Evolutionary conservation across 1,140 invertebrate species (phyloP), one percentile per base, ranked within the genome.

Genomic region (Drosophila tsacasi): DNA sequence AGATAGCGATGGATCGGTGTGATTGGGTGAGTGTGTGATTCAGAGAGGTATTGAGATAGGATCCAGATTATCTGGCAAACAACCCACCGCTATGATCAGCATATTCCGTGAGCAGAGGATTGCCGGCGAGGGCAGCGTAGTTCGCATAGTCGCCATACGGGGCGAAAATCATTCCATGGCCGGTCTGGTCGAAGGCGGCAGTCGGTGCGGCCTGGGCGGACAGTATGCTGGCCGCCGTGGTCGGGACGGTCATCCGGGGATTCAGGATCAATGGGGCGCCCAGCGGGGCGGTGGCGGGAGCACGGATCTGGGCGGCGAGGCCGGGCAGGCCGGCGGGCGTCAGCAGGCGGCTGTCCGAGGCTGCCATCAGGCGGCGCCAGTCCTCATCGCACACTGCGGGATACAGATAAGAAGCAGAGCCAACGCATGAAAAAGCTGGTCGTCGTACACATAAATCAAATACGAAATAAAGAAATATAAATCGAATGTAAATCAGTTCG

Each of bases 21-120:
- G 63, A 49, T 58, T 52, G 58, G 37, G 40, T 66, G 21, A 57
- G 54, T 57, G 54, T 39, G 39, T 72, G 42, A 54, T 62, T 64
- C 30, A 44, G 62, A 47, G 40, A 55, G 44, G 32, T 32, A 60
- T 23, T 42, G 49, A 68, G 55, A 35, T n/a, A 66, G 30, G 8
- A 47, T 66, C 30, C 52, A 30, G 79, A 83, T 95, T 93, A 95
- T 94, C 96, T 96, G 95, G 96, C 96, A 95, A 97, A 97, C 93
- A 97, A 98, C 97, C 97, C 97, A 98, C 97, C 97, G 95, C 97
- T 96, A 95, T 97, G 97, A 95, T 98, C 97, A 81, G 97, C 95
- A 94, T 98, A 98, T 92, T 97, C 97, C 83, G 97, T 96, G 84
- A 97, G 95, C 79, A 98, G 95, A 63, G 97, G 97, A 91, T 95